Conservation (phyloP, 30 jellyfish, hydroid and myxozoan genomes). For the Calvadosia cruxmelitensis region DNA sequence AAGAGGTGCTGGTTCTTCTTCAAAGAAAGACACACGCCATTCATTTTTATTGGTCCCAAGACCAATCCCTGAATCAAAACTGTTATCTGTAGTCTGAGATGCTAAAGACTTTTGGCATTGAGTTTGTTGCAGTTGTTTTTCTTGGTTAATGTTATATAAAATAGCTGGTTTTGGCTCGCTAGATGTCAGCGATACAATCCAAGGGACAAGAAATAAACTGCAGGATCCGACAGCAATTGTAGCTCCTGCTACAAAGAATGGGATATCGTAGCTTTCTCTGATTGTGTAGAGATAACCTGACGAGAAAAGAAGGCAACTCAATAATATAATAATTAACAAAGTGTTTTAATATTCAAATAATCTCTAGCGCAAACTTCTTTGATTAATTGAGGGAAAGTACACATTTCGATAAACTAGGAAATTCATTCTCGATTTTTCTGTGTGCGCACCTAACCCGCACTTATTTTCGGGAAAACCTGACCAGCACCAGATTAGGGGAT, state of each 20-base stretch:
- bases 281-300: slow-evolving; percentile 49
- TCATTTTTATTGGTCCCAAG: neutral
- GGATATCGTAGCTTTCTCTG: slow-evolving; percentile 30
- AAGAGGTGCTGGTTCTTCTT: no score
- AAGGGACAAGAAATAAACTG: slow-evolving; percentile 42
- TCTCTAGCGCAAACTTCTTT: no score
- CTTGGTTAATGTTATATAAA: no score
- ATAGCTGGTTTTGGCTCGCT: neutral
- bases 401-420: no score
- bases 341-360: no score
- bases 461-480: no score
- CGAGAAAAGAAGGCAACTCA: neutral
- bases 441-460: no score
- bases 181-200: slow-evolving; percentile 26
- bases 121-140: neutral
- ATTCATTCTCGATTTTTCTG: no score
- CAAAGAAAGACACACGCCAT: neutral
- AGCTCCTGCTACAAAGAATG: slow-evolving; percentile 48
- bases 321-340: no score
- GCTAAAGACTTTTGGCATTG: neutral
- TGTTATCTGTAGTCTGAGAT: no score
- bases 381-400: no score
- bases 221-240: slow-evolving; percentile 27
- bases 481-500: no score
- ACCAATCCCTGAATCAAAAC: neutral